Evolutionary conservation across 2,113 vertebrate genomes (phyloP), one percentile per base, ranked within the genome.

Genomic region (Pitta sordida): DNA sequence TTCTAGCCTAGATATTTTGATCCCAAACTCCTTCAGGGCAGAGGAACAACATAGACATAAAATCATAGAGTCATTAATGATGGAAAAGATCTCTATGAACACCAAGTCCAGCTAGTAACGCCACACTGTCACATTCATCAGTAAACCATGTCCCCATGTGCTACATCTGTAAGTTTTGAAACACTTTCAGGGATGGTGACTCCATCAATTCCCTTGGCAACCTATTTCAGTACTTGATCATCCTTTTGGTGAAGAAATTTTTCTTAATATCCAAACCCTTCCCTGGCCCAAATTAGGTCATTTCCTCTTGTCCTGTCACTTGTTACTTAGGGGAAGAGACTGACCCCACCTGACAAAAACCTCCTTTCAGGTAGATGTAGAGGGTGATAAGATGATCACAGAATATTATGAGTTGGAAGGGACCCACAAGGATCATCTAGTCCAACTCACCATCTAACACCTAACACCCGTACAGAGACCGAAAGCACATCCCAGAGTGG

Each of bases 141-240:
- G 3, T n/a, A n/a, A 44, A 59, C 4, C 1, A 2, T 52, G 37
- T 5, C 27, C 16, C 13, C 2, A 58, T 2, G 58, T 44, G 7
- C 19, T 32, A 32, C 18, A 43, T 29, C 22, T 59, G 8, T 3
- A 52, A 29, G 19, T 0, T 24, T 69, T n/a, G 52, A 3, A 52
- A n/a, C 2, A 2, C 15, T 52, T 65, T 23, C 44, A 20, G 27
- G 19, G 10, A 8, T 74, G 23, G 32, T 6, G 4, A 18, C 18
- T 74, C 37, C 26, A 37, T 30, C 18, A 15, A 10, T 65, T 73
- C 59, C 18, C 6, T 51, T 58, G 22, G 22, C 27, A 65, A 19
- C 9, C 44, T 44, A 13, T 13, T 43, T 4, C 44, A 52, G 12
- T n/a, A 6, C 27, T 6, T 44, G 44, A 44, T 10, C 23, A 24